Evolutionary conservation across 1,140 invertebrate genomes (phyloP), one percentile per base, ranked within the genome.

Genomic region (Hycleus cichorii): DNA sequence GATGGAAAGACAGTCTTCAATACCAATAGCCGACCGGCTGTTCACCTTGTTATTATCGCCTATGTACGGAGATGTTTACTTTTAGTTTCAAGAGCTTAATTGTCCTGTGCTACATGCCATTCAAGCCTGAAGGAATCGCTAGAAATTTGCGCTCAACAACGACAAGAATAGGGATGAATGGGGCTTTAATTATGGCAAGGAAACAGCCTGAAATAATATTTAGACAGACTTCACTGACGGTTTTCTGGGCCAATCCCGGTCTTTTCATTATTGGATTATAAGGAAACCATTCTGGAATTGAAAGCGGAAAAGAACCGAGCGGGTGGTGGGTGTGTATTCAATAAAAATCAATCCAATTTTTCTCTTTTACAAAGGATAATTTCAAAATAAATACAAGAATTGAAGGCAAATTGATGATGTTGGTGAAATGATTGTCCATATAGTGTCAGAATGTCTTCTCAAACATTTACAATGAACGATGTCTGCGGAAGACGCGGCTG

Each of bases 181-280:
- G 62, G 62, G 48, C 61, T 66, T 64, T 66, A 66, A 66, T 66
- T 66, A 66, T 57, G 62, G 62, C 49, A 55, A 61, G 64, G 60
- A 66, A 66, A 66, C 61, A 32, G 64, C 64, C 64, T 66, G 64
- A 66, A 66, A 66, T 66, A 66, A 66, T 66, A 66, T 66, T 66
- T 66, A 55, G 59, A 64, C 64, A 66, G 64, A 51, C 64, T 53
- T 53, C 45, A 32, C 32, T 32, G 32, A 32, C 32, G 32, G 32
- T 32, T 32, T 32, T 32, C 32, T 32, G 32, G 32, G 32, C 32
- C 32, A 32, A 32, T 32, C 32, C 32, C 32, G 3, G 32, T 32
- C 32, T 32, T 32, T 32, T 32, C 32, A 32, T 32, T 32, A 32
- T 32, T 32, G 32, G 32, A 32, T 32, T 32, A 32, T 32, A 32